Percentiles rank a stretch among this genome's conserved stretches.
These are phyloP conservation scores for Drosophila multiciliata DNA, from an alignment of 2,888 invertebrate species.

Conservation along the genomic window DNA sequence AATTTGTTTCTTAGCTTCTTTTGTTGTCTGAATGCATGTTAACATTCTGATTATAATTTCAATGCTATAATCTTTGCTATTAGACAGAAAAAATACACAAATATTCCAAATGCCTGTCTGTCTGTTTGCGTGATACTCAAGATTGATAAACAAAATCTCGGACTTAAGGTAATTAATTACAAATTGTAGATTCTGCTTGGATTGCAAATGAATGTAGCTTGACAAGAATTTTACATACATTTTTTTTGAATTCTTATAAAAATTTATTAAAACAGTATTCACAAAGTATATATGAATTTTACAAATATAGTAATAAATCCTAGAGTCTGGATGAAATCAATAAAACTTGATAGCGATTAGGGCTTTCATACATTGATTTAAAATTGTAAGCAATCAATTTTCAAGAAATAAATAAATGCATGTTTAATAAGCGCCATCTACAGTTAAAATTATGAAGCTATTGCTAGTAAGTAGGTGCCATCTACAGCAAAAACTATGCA, in stretches of 20 bases:
- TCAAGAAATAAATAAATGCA: background rate
- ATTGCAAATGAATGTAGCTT: background rate
- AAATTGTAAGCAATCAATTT: background rate
- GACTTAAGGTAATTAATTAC: too few relatives aligned
- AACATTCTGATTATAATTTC: slow-evolving; percentile 17
- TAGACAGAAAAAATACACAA: background rate
- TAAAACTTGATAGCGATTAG: background rate
- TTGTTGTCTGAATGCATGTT: background rate
- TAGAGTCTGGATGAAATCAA: background rate
- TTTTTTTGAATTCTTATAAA: background rate
- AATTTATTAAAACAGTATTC: background rate
- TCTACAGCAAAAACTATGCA: background rate
- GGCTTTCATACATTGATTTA: background rate
- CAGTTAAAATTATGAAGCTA: background rate
- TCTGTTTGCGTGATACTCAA: slow-evolving; percentile 3
- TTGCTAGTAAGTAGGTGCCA: slow-evolving; percentile 12
- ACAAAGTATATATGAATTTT: background rate
- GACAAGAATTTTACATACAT: background rate
- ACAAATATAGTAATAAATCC: background rate
- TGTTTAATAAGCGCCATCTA: slow-evolving; percentile 3
- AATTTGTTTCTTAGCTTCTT: background rate
- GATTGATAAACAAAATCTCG: too few relatives aligned
- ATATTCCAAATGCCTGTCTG: background rate
- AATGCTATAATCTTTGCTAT: slow-evolving; percentile 8
- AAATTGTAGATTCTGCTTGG: background rate